Base-by-base conservation (phyloP, 2,888 invertebrate species). In the Pollenia griseotomentosa region DNA sequence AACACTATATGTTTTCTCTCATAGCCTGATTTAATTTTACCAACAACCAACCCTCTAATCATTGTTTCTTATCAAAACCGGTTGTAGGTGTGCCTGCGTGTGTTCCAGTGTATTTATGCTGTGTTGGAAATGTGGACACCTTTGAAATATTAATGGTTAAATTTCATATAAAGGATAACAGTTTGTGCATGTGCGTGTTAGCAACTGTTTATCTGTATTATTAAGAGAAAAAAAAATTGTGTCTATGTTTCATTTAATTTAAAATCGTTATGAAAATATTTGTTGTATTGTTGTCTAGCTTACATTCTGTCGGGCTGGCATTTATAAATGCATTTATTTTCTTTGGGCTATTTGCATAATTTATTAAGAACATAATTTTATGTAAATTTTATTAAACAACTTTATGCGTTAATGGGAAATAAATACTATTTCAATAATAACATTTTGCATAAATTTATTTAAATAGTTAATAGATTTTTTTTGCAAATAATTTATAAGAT, bases 281-380 rank as follows among this genome's bases (percentile, higher is more conserved):
- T 33, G 23, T 55, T 53, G 7, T 16, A 61, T 61, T 44, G 8
- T 10, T 14, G 23, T 55, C 19, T 44, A 55, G 40, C 1, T 0
- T 53, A n/a, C 2, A 44, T 65, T 46, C 44, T 16, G 8, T 63
- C 42, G 2, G 6, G 4, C 11, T 23, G 11, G 23, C 10, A 55
- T 66, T 59, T 73, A 33, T 44, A 46, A 57, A 59, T 63, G 51
- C 48, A 51, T 59, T 33, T 65, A 19, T 6, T 78, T 48, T 78
- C 78, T 51, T 59, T 59, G 40, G 40, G 33, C 51, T 59, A 68
- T 70, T 79, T 70, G 68, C 78, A 79, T 79, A 70, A 70, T 70
- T 68, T 68, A 68, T 75, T 63, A 75, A 63, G 63, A 51, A 61
- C 53, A 75, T 63, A 75, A 63, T 59, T 59, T 19, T 68, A 70